Conservation (phyloP, 2,888 invertebrate genomes). For the Quadroppia sp. region DNA sequence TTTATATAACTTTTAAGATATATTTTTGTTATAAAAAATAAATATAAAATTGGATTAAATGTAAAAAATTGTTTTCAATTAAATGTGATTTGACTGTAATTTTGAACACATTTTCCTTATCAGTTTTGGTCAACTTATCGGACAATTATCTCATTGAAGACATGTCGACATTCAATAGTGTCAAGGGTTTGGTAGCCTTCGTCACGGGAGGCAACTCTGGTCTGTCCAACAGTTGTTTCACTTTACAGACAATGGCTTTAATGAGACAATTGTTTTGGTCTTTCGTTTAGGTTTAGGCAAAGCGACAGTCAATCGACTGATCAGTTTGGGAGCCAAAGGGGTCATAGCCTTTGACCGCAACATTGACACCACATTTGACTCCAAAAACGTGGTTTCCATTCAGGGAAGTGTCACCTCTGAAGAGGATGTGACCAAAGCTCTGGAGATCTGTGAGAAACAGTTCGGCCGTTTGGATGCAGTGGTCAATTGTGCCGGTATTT, state of each 20-base stretch:
- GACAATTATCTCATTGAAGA: too few species aligned
- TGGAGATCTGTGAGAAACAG: constrained; percentile 39
- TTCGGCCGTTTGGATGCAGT: constrained; percentile 60
- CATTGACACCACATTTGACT: constrained; percentile 5
- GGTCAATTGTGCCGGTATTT: constrained; percentile 92
- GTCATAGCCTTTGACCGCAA: constrained; percentile 43
- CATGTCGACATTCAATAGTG: constrained; percentile 9
- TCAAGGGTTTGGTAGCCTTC: constrained; percentile 43
- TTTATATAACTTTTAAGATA: too few species aligned
- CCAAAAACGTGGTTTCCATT: constrained; percentile 23
- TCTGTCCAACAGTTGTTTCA: neutral
- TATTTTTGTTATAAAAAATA: too few species aligned
- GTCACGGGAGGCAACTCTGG: constrained; percentile 44
- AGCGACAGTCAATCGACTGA: constrained; percentile 41
- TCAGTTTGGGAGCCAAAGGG: constrained; percentile 42
- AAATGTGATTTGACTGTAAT: neutral
- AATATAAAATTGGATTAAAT: too few species aligned
- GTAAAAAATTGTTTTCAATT: neutral
- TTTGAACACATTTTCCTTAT: neutral
- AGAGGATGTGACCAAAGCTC: constrained; percentile 38
- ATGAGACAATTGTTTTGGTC: neutral
- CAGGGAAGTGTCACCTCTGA: constrained; percentile 41
- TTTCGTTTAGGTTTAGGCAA: constrained; percentile 42
- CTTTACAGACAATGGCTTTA: neutral
- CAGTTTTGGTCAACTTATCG: neutral